Base-by-base conservation (phyloP, 2,113 vertebrate species). In the Orthonyx spaldingii region DNA sequence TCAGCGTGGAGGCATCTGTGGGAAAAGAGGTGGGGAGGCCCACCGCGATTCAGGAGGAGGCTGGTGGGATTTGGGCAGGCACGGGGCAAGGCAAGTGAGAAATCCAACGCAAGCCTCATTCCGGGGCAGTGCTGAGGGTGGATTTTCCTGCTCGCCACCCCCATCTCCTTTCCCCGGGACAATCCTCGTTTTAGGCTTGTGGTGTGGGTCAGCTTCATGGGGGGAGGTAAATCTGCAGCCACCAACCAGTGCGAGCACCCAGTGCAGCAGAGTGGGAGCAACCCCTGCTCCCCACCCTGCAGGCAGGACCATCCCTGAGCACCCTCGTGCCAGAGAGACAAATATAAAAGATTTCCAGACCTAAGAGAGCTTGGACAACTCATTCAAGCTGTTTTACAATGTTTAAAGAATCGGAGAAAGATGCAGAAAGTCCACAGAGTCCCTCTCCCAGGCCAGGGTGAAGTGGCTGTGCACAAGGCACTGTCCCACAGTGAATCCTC, bases 11-110 rank as follows among this genome's bases (percentile, higher is more conserved):
- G 79, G 87, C 75, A 90, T 79, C 91, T 17, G 85, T 46, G 84
- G 95, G 89, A 75, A 90, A 87, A 91, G 84, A 89, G 89, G 77
- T 82, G 65, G 91, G 87, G 89, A 89, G 91, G 41, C 60, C 75
- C 10, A 7, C 56, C n/a, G 47, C 3, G 8, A 55, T 55, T 18
- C 49, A 2, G 83, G 80, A 35, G 85, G 81, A 23, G 77, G 84
- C 57, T 94, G 91, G 37, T 33, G 83, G 64, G 79, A 64, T 89
- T 42, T 10, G 4, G 70, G 70, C 7, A 5, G 71, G 55, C 52
- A 35, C 3, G 2, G 70, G n/a, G 65, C 1, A 8, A 94, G 52
- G 81, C 7, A 7, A 30, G 11, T 0, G 4, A 71, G 41, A 82
- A 33, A 68, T 84, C 89, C 35, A 24, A 33, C 8, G 7, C 20